Evolutionary conservation across 1,140 invertebrate genomes (phyloP).

Genomic region (Protaetia brevitarsis): DNA sequence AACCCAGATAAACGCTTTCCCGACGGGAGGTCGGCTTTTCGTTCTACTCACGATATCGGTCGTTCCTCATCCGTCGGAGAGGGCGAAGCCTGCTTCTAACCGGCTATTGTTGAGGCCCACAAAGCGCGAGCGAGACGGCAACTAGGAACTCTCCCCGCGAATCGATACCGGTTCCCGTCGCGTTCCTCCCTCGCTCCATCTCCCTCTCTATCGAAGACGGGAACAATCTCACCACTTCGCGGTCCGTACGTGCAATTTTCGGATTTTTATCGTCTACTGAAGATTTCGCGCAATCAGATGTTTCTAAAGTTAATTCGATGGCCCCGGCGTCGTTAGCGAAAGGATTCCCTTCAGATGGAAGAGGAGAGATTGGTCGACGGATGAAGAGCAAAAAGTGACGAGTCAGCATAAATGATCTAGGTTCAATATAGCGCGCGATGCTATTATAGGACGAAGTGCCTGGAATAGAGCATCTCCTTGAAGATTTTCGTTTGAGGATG

Average conservation of each 20-base stretch:
- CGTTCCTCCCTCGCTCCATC: background rate
- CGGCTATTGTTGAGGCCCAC: background rate
- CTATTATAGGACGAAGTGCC: too few relatives aligned
- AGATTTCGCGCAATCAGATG: background rate
- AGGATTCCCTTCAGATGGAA: background rate
- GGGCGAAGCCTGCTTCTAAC: background rate
- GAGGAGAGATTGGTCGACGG: too few relatives aligned
- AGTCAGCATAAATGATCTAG: too few relatives aligned
- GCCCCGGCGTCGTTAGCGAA: background rate
- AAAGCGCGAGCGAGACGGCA: background rate
- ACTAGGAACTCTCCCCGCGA: background rate
- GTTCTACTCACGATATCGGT: background rate
- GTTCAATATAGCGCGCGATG: too few relatives aligned
- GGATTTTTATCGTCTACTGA: background rate
- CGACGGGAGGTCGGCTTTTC: background rate
- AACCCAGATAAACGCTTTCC: conserved; percentile 13
- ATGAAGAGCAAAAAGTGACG: too few relatives aligned
- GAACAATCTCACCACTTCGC: background rate
- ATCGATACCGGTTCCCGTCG: background rate
- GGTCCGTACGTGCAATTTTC: background rate
- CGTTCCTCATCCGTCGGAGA: background rate
- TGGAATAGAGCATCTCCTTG: too few relatives aligned
- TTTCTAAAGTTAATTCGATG: background rate
- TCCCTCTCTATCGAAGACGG: background rate
- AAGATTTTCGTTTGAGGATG: too few relatives aligned